phyloP scores from a whole-genome alignment of 2,888 invertebrate species.

The Standfussiana lucernea region DNA sequence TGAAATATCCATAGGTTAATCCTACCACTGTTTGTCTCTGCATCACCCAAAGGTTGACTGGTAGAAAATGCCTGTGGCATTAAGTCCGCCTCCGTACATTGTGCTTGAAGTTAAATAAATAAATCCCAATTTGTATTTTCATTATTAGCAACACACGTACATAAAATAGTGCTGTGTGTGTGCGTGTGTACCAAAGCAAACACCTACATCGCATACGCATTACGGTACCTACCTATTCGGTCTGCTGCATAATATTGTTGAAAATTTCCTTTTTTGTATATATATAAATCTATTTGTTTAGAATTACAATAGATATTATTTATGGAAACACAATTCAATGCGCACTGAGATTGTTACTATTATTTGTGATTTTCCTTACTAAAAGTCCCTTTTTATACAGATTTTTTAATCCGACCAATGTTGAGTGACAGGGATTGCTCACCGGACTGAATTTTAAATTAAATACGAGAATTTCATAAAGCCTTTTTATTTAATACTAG shows the following conservation, averaged over 20 bases:
- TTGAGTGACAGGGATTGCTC: neutral
- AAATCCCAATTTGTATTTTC: neutral
- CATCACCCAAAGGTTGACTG: no score
- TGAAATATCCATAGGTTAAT: no score
- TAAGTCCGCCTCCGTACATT: no score
- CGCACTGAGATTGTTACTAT: neutral
- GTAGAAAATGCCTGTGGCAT: no score
- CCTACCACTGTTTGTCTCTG: no score
- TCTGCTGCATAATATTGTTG: neutral
- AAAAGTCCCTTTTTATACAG: neutral
- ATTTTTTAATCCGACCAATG: no score
- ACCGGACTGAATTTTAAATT: neutral
- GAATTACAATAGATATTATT: neutral
- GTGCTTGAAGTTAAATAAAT: no score
- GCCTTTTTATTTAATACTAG: no score
- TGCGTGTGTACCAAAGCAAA: no score
- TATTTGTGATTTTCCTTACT: constrained; percentile 1
- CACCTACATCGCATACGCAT: neutral
- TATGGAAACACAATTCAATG: neutral
- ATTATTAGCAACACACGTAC: neutral
- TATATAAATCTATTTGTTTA: neutral
- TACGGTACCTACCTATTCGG: neutral
- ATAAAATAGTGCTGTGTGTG: no score
- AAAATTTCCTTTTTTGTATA: neutral
- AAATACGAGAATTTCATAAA: no score